phyloP scores from a whole-genome alignment of 92 coral and sea anemone genomes.

The Pocillopora meandrina region DNA sequence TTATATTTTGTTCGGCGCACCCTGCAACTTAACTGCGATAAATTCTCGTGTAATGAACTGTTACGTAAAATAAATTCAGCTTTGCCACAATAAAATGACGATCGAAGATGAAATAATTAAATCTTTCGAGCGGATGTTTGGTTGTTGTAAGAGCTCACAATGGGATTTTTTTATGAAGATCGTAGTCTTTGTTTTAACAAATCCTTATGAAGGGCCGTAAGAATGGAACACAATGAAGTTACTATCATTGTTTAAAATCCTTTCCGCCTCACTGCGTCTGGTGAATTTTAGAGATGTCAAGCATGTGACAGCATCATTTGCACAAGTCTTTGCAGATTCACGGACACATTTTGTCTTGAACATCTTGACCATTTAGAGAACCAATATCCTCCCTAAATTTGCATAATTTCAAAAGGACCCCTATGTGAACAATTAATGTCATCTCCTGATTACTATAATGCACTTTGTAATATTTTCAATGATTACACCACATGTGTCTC shows the following conservation, averaged over 20 bases:
- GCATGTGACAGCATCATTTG: not conserved
- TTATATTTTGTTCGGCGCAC: not conserved
- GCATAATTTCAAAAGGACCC: no score
- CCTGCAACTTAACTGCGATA: not conserved
- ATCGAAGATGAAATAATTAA: not conserved
- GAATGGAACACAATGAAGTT: not conserved
- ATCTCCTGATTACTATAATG: no score
- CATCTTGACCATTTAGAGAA: not conserved
- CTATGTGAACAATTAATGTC: no score
- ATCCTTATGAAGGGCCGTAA: slow-evolving; percentile 8
- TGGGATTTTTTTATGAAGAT: slow-evolving; percentile 19
- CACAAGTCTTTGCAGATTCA: not conserved
- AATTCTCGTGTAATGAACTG: not conserved
- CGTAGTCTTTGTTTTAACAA: slow-evolving; percentile 28
- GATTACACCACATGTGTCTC: no score
- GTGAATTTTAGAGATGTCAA: not conserved
- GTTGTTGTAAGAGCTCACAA: slow-evolving; percentile 13
- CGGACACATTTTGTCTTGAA: not conserved
- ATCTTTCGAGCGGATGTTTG: not conserved
- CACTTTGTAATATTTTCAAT: no score
- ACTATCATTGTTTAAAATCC: not conserved
- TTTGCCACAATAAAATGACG: not conserved
- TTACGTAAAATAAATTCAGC: not conserved
- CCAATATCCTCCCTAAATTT: no score
- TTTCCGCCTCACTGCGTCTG: slow-evolving; percentile 25